Base-by-base conservation (phyloP, 2,113 vertebrate genomes). In the Saguinus imperator region DNA sequence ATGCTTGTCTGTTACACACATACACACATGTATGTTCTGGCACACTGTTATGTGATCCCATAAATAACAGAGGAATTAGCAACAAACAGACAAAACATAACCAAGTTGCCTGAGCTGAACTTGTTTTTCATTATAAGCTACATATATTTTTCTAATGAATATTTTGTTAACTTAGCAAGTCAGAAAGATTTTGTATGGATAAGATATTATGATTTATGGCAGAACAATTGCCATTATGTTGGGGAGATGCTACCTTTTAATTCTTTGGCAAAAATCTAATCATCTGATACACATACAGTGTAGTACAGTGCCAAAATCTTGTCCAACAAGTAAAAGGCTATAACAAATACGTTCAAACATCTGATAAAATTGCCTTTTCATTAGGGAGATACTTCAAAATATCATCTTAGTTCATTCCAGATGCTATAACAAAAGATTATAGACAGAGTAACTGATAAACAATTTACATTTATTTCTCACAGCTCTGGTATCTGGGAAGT, bases 91-190 rank as follows among this genome's bases (percentile, higher is more conserved):
- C 81, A 90, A 86, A 96, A 48, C 2, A 12, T 45, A 79, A 35
- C 17, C 32, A 50, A 35, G 23, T 35, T 97, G 89, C 58, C 17
- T 82, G 64, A 27, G 21, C n/a, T 58, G 9, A 45, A 45, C 72
- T 86, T 96, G 68, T 96, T 97, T 75, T 58, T 83, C 61, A 80
- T 90, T 89, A 87, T 76, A 95, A 84, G 90, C 7, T 64, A 55
- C 79, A 72, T 76, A 61, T 83, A 14, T 94, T 96, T 85, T 58
- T 88, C 43, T 91, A 96, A 97, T 91, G 89, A 97, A 96, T 97
- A 97, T 94, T 98, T 97, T 97, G 87, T 96, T 97, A 96, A 91
- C 80, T 91, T 96, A 35, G 61, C 88, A 92, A 96, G 70, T 86
- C 92, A 37, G 45, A 94, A 85, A 93, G 37, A 82, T 82, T 94